A percentile compares a stretch with the other conserved stretches of the same genome.
These are phyloP conservation scores for Schizotus pectinicornis DNA, from an alignment of 2,888 invertebrate genomes.

Conservation along the genomic window DNA sequence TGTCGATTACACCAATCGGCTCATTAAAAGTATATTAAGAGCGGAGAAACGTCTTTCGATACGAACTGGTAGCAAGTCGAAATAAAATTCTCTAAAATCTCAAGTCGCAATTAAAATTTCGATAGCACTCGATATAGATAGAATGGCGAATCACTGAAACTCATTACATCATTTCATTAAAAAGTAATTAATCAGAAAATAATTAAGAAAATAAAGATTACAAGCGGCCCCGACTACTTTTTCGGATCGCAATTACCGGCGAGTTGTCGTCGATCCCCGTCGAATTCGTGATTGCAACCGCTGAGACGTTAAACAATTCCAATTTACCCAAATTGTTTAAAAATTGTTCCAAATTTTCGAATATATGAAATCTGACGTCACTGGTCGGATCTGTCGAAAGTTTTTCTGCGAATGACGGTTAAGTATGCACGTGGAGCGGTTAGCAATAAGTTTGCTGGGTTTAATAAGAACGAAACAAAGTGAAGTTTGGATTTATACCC, in stretches of 20 bases:
- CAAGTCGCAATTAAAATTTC: slow-evolving; percentile 22
- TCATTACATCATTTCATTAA: slow-evolving; percentile 20
- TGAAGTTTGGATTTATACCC: slow-evolving; percentile 15
- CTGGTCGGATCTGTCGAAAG: too few species aligned
- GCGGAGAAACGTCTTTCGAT: background rate
- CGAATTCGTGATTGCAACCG: too few species aligned
- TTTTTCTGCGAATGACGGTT: too few species aligned
- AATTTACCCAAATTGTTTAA: too few species aligned
- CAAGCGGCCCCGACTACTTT: background rate
- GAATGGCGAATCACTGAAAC: slow-evolving; percentile 12
- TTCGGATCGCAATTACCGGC: background rate
- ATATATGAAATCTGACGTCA: too few species aligned
- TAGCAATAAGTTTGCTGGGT: slow-evolving; percentile 1
- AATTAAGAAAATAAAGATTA: slow-evolving; percentile 14
- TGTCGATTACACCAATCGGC: background rate
- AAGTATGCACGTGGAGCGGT: background rate
- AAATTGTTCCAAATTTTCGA: too few species aligned
- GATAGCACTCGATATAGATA: slow-evolving; percentile 10
- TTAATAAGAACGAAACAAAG: background rate
- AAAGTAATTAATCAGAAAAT: slow-evolving; percentile 23
- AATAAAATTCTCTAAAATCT: slow-evolving; percentile 14
- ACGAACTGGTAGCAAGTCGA: background rate
- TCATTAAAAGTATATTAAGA: slow-evolving; percentile 10
- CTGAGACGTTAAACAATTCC: too few species aligned
- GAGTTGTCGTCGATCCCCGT: too few species aligned